Evolutionary conservation across 1,140 invertebrate genomes (phyloP).

Genomic region (Penaeus chinensis): DNA sequence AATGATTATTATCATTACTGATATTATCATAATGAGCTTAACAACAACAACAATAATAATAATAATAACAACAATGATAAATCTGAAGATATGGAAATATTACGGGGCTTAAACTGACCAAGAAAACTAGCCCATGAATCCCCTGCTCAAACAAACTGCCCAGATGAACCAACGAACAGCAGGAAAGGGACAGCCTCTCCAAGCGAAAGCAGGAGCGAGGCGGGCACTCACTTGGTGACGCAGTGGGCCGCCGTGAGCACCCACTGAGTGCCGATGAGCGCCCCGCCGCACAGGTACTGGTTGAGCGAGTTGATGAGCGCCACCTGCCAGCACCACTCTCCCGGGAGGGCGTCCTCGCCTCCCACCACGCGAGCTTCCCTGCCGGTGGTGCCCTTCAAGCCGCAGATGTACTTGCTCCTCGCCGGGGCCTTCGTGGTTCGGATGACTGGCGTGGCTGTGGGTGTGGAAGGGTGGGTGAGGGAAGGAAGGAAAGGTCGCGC

Average conservation of each 20-base stretch:
- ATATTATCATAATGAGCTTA: too few relatives aligned
- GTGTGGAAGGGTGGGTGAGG: background rate
- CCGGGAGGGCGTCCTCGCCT: constrained; percentile 88
- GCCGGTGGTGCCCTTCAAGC: constrained; percentile 78
- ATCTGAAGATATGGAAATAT: too few relatives aligned
- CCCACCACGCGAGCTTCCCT: constrained; percentile 83
- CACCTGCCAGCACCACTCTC: constrained; percentile 96
- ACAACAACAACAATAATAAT: too few relatives aligned
- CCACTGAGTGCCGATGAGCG: constrained; percentile 93
- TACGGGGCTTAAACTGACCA: too few relatives aligned
- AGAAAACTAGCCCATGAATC: too few relatives aligned
- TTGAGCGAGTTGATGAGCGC: constrained; percentile 93
- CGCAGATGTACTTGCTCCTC: constrained; percentile 91
- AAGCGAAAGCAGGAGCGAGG: too few relatives aligned
- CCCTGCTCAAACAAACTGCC: background rate
- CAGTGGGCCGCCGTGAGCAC: constrained; percentile 95
- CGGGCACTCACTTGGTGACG: constrained; percentile 85
- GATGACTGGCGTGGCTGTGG: constrained; percentile 20
- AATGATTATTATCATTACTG: too few relatives aligned
- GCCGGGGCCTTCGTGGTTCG: constrained; percentile 71
- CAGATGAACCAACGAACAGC: too few relatives aligned
- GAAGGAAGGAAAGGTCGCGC: background rate
- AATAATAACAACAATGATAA: too few relatives aligned
- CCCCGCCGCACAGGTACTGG: constrained; percentile 95
- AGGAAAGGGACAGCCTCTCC: too few relatives aligned